Evolutionary conservation across 2,113 vertebrate species (phyloP).

Genomic region (Cygnus atratus): DNA sequence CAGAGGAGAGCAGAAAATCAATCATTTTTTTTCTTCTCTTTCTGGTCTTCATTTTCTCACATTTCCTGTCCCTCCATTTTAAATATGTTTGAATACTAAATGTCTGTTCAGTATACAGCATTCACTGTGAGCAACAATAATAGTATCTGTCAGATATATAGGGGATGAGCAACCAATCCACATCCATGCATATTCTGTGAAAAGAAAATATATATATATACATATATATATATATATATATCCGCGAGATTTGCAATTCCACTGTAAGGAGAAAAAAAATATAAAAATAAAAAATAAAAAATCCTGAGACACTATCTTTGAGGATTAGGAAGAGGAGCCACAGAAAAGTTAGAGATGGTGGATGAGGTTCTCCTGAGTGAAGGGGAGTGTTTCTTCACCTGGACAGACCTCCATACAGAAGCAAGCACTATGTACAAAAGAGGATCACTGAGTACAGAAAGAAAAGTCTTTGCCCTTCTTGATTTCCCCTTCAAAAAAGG

Average conservation of each 20-base stretch:
- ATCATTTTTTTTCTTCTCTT: background rate
- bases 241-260: background rate
- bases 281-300: background rate
- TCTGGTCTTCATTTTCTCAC: background rate
- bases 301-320: background rate
- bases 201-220: background rate
- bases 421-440: background rate
- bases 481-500: background rate
- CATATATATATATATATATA: background rate
- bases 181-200: background rate
- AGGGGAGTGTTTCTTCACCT: background rate
- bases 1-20: background rate
- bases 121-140: background rate
- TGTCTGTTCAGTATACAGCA: background rate
- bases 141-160: background rate
- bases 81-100: background rate
- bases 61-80: background rate
- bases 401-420: background rate
- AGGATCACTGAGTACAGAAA: background rate
- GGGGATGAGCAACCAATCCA: background rate
- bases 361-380: background rate
- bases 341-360: background rate
- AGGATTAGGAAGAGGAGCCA: background rate
- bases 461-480: background rate
- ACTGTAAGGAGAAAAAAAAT: background rate